These are phyloP conservation scores for Hippolais icterina DNA, from an alignment of 2,113 vertebrate genomes.

Conservation along the genomic window DNA sequence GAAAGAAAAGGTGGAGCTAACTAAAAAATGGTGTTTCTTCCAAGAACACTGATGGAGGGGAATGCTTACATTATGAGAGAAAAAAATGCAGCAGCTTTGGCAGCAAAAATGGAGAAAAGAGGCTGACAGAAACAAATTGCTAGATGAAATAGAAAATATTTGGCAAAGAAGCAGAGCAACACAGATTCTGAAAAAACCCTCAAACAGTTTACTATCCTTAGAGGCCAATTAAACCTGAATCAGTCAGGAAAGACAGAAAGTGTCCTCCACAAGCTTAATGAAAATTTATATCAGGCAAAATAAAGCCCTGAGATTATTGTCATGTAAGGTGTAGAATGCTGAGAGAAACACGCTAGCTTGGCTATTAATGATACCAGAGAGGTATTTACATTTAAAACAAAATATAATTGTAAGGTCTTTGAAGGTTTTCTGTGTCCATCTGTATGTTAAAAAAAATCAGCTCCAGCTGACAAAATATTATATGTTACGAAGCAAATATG, in stretches of 20 bases:
- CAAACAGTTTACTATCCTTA: constrained; percentile 50
- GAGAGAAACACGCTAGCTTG: constrained; percentile 17
- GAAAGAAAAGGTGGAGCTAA: background rate
- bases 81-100: background rate
- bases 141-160: constrained; percentile 34
- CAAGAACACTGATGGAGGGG: background rate
- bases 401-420: constrained; percentile 45
- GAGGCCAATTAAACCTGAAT: constrained; percentile 63
- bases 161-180: constrained; percentile 59
- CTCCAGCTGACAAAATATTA: constrained; percentile 58
- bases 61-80: background rate
- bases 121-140: constrained; percentile 20
- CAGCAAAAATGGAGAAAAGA: background rate
- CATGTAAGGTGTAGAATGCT: background rate
- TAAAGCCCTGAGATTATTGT: constrained; percentile 41
- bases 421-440: constrained; percentile 47
- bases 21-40: background rate
- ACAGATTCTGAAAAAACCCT: constrained; percentile 36
- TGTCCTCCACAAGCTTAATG: constrained; percentile 31
- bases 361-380: constrained; percentile 13
- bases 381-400: constrained; percentile 59
- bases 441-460: constrained; percentile 40
- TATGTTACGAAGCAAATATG: constrained; percentile 54
- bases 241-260: constrained; percentile 54
- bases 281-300: constrained; percentile 41